phyloP scores from a whole-genome alignment of 1,140 invertebrate species.

The Camponotus pennsylvanicus region DNA sequence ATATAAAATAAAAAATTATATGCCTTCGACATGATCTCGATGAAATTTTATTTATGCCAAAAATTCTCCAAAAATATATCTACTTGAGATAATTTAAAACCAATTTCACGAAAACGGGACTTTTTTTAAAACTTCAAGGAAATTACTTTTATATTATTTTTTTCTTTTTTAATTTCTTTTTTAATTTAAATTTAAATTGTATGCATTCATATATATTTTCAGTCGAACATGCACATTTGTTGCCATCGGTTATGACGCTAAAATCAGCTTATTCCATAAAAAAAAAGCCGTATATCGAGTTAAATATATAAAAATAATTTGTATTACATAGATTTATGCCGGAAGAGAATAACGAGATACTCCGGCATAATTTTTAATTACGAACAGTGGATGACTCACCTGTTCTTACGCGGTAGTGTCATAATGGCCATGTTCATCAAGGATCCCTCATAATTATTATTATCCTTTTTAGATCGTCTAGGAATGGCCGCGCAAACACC shows the following conservation, averaged over 20 bases:
- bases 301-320: background rate
- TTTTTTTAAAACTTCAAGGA: no score
- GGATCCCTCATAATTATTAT: slow-evolving; percentile 72
- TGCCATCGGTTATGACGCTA: background rate
- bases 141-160: no score
- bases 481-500: slow-evolving; percentile 72
- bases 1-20: no score
- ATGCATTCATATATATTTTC: background rate
- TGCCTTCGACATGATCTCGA: no score
- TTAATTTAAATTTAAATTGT: background rate
- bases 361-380: slow-evolving; percentile 36
- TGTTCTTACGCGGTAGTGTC: slow-evolving; percentile 77
- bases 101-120: no score
- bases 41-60: no score
- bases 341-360: background rate
- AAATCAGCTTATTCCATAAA: background rate
- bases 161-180: no score
- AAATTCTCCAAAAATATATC: no score
- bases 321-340: background rate
- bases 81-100: no score
- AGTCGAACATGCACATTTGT: background rate
- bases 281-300: background rate
- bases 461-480: slow-evolving; percentile 70
- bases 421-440: slow-evolving; percentile 77
- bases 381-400: slow-evolving; percentile 71